These are phyloP conservation scores for Xestia ashworthii DNA, from an alignment of 2,888 invertebrate genomes.

Conservation along the genomic window DNA sequence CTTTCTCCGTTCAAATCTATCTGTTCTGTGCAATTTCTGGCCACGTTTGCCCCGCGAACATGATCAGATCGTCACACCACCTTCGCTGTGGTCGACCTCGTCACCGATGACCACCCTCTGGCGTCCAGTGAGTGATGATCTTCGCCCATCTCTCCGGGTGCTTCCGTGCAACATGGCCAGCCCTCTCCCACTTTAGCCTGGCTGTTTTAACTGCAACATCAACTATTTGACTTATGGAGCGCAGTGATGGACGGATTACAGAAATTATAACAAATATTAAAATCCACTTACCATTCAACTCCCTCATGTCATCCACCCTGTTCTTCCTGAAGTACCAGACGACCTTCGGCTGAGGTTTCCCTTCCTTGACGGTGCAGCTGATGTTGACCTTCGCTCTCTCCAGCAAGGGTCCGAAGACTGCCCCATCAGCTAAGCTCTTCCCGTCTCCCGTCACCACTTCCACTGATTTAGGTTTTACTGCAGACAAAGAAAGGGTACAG, in stretches of 20 bases:
- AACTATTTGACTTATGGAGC: no score
- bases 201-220: no score
- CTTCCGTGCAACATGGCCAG: no score
- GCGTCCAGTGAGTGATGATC: no score
- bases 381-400: conserved; percentile 93
- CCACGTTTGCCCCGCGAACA: no score
- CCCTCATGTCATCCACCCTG: conserved; percentile 81
- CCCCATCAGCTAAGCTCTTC: conserved; percentile 91
- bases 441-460: conserved; percentile 93
- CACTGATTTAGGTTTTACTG: conserved; percentile 95
- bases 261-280: neutral
- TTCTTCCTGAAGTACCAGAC: conserved; percentile 95
- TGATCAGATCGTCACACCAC: no score
- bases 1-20: no score
- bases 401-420: conserved; percentile 92
- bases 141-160: no score
- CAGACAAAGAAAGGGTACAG: conserved; percentile 78
- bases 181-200: no score
- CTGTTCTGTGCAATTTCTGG: no score
- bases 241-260: accelerated
- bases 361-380: conserved; percentile 94
- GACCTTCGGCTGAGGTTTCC: conserved; percentile 96
- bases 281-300: conserved; percentile 88
- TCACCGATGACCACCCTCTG: no score
- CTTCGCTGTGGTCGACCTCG: no score